Base-by-base conservation (phyloP, 2,888 invertebrate species). In the Cheilosia grossa region DNA sequence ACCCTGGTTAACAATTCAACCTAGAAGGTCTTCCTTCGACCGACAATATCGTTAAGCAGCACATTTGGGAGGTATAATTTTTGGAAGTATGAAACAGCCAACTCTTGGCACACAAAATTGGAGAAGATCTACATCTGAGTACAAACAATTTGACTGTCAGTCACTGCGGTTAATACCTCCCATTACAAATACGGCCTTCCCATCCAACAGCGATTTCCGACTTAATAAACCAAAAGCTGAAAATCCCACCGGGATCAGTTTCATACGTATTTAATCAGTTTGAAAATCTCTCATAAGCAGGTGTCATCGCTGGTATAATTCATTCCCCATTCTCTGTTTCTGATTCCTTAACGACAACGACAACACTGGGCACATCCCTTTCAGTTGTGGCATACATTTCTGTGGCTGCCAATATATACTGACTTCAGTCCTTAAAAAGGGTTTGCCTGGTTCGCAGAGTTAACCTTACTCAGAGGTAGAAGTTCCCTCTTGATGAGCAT, bases 261-360 rank as follows among this genome's bases (percentile, higher is more conserved):
- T 53, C 40, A 53, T 53, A 66, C 10, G 53, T 66, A 24, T 40
- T 24, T 66, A 66, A 66, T 53, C 40, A 66, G 51, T 33, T 40
- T 17, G n/a, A 24, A 66, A 66, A 30, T 30, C 30, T 40, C 24
- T 17, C 21, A 51, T 66, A 40, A 53, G 47, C 21, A 63, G 47
- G 63, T 49, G 63, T 63, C 63, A 63, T 63, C 30, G 19, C 15
- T 63, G 30, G 13, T 63, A 6, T 7, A 49, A 33, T 63, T 37
- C 4, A 37, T 37, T 37, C 13, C 63, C 63, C 63, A 13, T 30
- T 19, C 30, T 27, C 10, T 49, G 27, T 15, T 30, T 17, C 9
- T 19, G 19, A 63, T 63, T 30, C 47, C 33, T 40, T 15, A 58
- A 58, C 24, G 40, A 40, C 40, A 24, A 15, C 24, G 24, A 58